Conservation (phyloP, 1,140 invertebrate species). For the Drosophila jambulina region DNA sequence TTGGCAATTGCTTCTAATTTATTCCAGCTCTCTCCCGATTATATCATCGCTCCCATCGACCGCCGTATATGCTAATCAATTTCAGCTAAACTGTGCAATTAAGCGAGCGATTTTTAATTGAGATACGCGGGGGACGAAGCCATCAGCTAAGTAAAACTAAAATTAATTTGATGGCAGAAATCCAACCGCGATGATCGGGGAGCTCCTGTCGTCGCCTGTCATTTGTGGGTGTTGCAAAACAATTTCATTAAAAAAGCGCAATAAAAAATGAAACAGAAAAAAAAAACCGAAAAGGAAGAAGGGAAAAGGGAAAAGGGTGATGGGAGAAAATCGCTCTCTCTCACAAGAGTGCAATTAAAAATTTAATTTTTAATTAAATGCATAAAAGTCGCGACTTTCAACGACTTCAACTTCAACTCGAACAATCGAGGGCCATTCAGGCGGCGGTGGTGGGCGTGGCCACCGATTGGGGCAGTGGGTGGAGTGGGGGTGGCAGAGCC, state of each 20-base stretch:
- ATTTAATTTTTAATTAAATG: slow-evolving; percentile 61
- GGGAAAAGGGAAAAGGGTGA: background rate
- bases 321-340: slow-evolving; percentile 17
- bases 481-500: slow-evolving; percentile 16
- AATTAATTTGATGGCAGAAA: slow-evolving; percentile 31
- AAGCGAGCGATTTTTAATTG: slow-evolving; percentile 49
- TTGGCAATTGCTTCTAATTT: slow-evolving; percentile 34
- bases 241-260: slow-evolving; percentile 65
- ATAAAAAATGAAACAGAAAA: slow-evolving; percentile 38
- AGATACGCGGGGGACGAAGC: slow-evolving; percentile 14
- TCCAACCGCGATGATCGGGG: slow-evolving; percentile 18
- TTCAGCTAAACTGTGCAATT: slow-evolving; percentile 49
- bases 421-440: slow-evolving; percentile 17
- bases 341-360: slow-evolving; percentile 69
- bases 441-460: slow-evolving; percentile 12
- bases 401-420: slow-evolving; percentile 25
- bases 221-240: slow-evolving; percentile 40
- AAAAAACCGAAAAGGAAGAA: too few relatives aligned
- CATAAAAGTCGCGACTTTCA: slow-evolving; percentile 33
- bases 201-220: slow-evolving; percentile 34
- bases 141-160: slow-evolving; percentile 41
- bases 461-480: slow-evolving; percentile 3
- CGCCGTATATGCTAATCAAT: slow-evolving; percentile 44
- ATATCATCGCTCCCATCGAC: slow-evolving; percentile 34
- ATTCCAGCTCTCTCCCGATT: slow-evolving; percentile 8